Conservation (phyloP, 1,140 invertebrate species). For the Carposina sasakii region DNA sequence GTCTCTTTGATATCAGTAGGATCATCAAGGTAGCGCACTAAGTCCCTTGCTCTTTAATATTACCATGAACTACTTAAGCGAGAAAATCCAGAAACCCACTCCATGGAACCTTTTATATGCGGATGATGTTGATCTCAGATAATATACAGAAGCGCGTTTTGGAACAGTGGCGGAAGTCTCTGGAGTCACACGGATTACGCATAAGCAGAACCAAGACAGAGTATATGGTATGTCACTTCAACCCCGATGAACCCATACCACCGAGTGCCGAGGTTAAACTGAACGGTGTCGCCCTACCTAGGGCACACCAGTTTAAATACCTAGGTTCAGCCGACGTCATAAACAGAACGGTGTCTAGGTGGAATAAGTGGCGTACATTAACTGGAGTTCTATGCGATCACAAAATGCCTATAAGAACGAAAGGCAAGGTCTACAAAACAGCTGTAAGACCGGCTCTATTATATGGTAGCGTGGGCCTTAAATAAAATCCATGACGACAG, state of each 20-base stretch:
- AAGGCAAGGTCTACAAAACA: slow-evolving; percentile 3
- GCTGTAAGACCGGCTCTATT: background rate
- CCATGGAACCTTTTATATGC: background rate
- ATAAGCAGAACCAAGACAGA: background rate
- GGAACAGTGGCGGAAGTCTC: background rate
- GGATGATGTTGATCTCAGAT: background rate
- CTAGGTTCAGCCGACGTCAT: background rate
- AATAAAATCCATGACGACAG: slow-evolving; percentile 1
- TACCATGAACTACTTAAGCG: background rate
- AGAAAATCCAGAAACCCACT: background rate
- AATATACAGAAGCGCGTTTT: background rate
- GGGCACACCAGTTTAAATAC: background rate
- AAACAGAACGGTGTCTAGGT: too few relatives aligned
- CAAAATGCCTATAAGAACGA: background rate
- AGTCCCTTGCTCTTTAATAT: background rate
- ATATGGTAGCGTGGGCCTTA: background rate
- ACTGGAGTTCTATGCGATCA: background rate
- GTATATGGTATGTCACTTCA: background rate
- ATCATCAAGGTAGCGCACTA: background rate
- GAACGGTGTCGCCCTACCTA: background rate
- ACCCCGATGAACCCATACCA: background rate
- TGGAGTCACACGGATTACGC: background rate
- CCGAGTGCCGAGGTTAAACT: background rate
- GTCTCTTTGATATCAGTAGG: background rate
- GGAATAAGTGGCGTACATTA: too few relatives aligned